Evolutionary conservation across 2,888 invertebrate genomes (phyloP).

Genomic region (Ichneumon xanthorius): DNA sequence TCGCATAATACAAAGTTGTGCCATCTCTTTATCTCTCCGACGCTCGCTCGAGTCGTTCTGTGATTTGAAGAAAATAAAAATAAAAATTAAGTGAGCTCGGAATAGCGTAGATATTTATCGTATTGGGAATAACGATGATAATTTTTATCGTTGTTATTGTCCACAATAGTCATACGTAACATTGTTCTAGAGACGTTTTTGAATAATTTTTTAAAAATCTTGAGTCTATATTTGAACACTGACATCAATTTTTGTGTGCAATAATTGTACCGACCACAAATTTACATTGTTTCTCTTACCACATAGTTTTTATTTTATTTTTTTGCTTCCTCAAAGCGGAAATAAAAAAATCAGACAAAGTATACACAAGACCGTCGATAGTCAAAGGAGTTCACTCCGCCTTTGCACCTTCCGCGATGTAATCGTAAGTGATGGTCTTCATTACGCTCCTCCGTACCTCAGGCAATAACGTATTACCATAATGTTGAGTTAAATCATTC

Average conservation of each 20-base stretch:
- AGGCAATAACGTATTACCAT: slow-evolving; percentile 75
- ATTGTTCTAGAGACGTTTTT: background rate
- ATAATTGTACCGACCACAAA: background rate
- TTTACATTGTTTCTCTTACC: background rate
- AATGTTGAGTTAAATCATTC: slow-evolving; percentile 74
- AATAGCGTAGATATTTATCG: background rate
- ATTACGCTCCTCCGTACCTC: slow-evolving; percentile 68
- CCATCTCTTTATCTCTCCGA: background rate
- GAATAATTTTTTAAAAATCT: too few relatives aligned
- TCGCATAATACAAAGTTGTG: slow-evolving; percentile 41
- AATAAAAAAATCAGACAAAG: slow-evolving; percentile 16
- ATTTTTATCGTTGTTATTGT: background rate
- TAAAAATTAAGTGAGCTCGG: background rate
- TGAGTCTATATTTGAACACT: too few relatives aligned
- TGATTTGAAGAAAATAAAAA: background rate
- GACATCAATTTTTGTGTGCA: too few relatives aligned
- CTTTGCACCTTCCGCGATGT: slow-evolving; percentile 45
- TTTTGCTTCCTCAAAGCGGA: background rate
- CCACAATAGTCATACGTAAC: background rate
- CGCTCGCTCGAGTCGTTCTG: background rate
- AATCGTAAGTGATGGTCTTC: slow-evolving; percentile 73
- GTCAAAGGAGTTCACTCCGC: slow-evolving; percentile 46
- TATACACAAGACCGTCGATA: slow-evolving; percentile 10
- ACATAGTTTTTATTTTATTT: background rate
- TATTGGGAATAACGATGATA: slow-evolving; percentile 4